Percentiles rank a stretch among this genome's conserved stretches.
phyloP scores from a whole-genome alignment of 2,797 vertebrate species.

The Arctocebus calabarensis region DNA sequence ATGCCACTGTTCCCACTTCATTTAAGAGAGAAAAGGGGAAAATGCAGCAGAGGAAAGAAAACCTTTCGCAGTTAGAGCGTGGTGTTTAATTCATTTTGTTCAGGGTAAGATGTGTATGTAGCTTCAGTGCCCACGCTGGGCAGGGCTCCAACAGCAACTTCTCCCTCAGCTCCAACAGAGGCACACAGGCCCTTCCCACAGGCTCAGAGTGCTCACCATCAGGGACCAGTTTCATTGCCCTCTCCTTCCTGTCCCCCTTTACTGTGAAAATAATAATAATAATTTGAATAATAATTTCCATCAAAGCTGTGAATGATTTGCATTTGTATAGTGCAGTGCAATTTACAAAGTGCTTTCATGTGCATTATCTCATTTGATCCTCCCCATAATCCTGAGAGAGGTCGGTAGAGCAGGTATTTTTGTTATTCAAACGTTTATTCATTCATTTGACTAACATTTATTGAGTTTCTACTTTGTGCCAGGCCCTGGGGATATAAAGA shows the following conservation, averaged over 20 bases:
- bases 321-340: constrained; percentile 84
- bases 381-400: constrained; percentile 82
- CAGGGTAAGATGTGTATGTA: constrained; percentile 12
- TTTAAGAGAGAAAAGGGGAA: not conserved
- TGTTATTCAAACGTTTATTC: constrained; percentile 83
- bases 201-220: not conserved
- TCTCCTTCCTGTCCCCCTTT: constrained; percentile 64
- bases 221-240: constrained; percentile 30
- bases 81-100: constrained; percentile 63
- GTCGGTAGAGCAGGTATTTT: constrained; percentile 80
- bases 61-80: constrained; percentile 59
- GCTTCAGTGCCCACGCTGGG: not conserved
- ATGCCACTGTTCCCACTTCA: not conserved
- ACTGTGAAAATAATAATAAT: constrained; percentile 83
- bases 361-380: constrained; percentile 84
- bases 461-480: constrained; percentile 81
- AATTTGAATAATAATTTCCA: constrained; percentile 83
- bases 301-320: constrained; percentile 79
- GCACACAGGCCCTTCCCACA: not conserved
- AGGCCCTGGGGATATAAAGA: constrained; percentile 63
- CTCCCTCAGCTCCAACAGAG: constrained; percentile 17
- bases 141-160: constrained; percentile 57
- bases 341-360: constrained; percentile 83
- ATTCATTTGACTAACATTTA: constrained; percentile 82
- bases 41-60: constrained; percentile 47